Percentiles rank a stretch among this genome's conserved stretches.
These are phyloP conservation scores for Spilarctia lutea DNA, from an alignment of 2,888 invertebrate species.

Conservation along the genomic window DNA sequence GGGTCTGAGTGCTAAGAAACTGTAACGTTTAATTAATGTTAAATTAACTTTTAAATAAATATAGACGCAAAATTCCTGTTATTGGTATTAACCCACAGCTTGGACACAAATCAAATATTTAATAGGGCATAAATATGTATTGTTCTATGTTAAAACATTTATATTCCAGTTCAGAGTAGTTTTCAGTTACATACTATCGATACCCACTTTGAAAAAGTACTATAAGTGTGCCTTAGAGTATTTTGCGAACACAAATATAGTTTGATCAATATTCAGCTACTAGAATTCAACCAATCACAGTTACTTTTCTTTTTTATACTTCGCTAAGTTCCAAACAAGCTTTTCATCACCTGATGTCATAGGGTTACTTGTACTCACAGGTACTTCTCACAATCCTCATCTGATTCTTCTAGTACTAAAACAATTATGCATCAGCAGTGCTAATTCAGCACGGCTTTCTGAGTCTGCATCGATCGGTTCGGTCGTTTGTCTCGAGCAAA, in stretches of 20 bases:
- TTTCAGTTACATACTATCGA: slow-evolving; percentile 22
- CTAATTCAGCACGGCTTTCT: neutral
- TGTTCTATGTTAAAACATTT: neutral
- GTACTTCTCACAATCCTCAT: neutral
- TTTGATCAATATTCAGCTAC: slow-evolving; percentile 6
- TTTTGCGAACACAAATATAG: neutral
- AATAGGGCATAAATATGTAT: slow-evolving; percentile 15
- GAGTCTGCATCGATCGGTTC: neutral
- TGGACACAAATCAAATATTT: slow-evolving; percentile 15
- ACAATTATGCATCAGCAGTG: neutral
- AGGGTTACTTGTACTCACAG: neutral
- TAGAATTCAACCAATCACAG: neutral
- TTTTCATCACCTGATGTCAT: neutral
- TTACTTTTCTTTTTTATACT: neutral
- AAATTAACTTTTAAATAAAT: slow-evolving; percentile 26
- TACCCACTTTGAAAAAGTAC: slow-evolving; percentile 14
- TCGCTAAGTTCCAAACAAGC: neutral
- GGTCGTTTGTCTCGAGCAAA: neutral
- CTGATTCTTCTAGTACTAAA: neutral
- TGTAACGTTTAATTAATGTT: slow-evolving; percentile 23
- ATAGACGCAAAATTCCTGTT: slow-evolving; percentile 22
- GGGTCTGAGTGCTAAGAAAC: slow-evolving; percentile 20
- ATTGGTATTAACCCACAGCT: neutral
- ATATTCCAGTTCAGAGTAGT: neutral
- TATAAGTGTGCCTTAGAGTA: neutral